Base-by-base conservation (phyloP, 2,888 invertebrate genomes). In the Venustoraphidia nigricollis region DNA sequence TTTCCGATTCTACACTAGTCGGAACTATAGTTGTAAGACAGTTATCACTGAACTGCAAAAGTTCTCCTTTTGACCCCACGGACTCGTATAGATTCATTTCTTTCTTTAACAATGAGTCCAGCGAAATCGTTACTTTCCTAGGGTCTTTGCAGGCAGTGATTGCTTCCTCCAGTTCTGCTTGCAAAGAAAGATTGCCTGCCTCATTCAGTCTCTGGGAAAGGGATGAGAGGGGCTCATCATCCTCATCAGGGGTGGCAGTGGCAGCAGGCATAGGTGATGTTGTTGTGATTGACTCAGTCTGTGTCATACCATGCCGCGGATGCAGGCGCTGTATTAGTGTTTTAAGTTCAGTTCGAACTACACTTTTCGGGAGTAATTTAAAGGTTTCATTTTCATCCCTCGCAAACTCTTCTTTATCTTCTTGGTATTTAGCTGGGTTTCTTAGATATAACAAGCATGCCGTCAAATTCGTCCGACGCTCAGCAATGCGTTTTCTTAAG, bases 261-360 rank as follows among this genome's bases (percentile, higher is more conserved):
- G 47, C 41, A 47, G 47, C 17, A 17, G 17, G 17, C 17, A 17
- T 17, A 17, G 17, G 41, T 47, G 47, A 47, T 47, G 47, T 42
- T n/a, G n/a, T n/a, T 47, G 47, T 42, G 47, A 47, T 47, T 42
- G 47, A 47, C 47, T 35, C 41, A 47, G 47, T 42, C 27, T 47
- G 41, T 11, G 47, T 47, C 47, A 47, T 14, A 47, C 47, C 34
- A 42, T 47, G 34, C 43, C 27, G 43, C 34, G 47, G 41, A 46
- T 38, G 14, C 38, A 45, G 37, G 41, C 43, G 41, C 11, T 35
- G 41, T 36, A 34, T 46, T 14, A 17, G 17, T 17, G 17, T 17
- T 40, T 40, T 40, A 40, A 40, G 13, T 40, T 40, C 40, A 40
- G 40, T 40, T 40, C 40, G 10, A 40, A 40, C 17, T 10, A 40